Base-by-base conservation (phyloP, 2,888 invertebrate species). In the Epinotia ramella region DNA sequence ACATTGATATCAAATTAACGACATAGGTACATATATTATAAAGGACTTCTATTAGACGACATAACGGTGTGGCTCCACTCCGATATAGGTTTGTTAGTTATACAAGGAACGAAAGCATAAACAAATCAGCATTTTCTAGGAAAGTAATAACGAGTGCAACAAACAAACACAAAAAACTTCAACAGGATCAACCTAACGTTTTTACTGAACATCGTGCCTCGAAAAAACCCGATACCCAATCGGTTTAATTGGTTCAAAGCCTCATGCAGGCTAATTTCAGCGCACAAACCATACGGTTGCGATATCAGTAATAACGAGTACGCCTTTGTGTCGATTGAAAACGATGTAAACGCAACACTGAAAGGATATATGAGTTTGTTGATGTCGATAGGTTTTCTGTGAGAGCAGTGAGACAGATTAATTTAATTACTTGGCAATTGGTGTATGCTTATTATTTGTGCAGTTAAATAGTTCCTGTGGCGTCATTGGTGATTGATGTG, bases 161-260 rank as follows among this genome's bases (percentile, higher is more conserved):
- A 53, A 6, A 53, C 53, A 46, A 13, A 46, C 46, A 46, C 46
- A 53, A 53, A 53, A 53, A 53, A 2, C 53, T n/a, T n/a, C 53
- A 53, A 16, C n/a, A 12, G 16, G 40, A 49, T 49, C 49, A 53
- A 53, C 53, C 40, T 40, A n/a, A 53, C 53, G 5, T 53, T 53
- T n/a, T 53, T 2, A n/a, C n/a, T 53, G 53, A 53, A 53, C 13
- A 53, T n/a, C n/a, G 53, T 53, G 53, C n/a, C 12, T 12, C 46
- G 46, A 6, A 53, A 53, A 53, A 53, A 53, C 53, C 53, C 53
- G 53, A 53, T 53, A n/a, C 53, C 53, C 53, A 53, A 53, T 53
- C 53, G 20, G 12, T 20, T 59, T 20, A 24, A 59, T 59, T 24
- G 24, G 13, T 24, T 13, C 59, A 13, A 13, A 59, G 59, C 24